These are phyloP conservation scores for Drosophila leontia DNA, from an alignment of 1,140 invertebrate species.

Conservation along the genomic window DNA sequence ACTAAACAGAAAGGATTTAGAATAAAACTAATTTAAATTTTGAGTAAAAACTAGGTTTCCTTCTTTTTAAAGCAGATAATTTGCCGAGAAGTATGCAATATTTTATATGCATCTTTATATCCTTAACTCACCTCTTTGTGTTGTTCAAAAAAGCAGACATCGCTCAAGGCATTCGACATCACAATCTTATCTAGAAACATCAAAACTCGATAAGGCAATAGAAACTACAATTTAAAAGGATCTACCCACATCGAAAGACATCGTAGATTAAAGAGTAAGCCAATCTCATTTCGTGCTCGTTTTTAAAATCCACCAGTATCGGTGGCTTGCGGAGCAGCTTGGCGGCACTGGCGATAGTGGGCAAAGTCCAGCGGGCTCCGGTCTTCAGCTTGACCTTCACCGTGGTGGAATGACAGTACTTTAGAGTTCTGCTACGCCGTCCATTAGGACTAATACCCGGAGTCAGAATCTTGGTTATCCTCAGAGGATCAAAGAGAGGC, in stretches of 20 bases:
- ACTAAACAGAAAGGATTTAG: conserved; percentile 15
- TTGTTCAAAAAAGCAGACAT: conserved; percentile 88
- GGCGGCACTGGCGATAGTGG: conserved; percentile 87
- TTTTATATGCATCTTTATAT: not conserved
- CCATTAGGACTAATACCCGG: conserved; percentile 62
- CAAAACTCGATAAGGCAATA: conserved; percentile 28
- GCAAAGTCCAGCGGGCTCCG: conserved; percentile 85
- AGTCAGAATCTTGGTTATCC: conserved; percentile 62
- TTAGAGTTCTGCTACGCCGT: conserved; percentile 40
- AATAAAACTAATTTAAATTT: not conserved
- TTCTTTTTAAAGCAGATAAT: no score
- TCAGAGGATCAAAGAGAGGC: conserved; percentile 65
- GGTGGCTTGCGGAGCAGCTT: conserved; percentile 87
- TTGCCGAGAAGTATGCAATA: not conserved
- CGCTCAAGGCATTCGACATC: conserved; percentile 88
- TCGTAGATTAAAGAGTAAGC: conserved; percentile 92
- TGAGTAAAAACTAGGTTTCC: not conserved
- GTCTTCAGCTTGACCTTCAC: conserved; percentile 56
- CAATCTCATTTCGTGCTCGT: conserved; percentile 91
- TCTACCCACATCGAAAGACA: conserved; percentile 91
- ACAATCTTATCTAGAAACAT: conserved; percentile 88
- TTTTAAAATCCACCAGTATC: conserved; percentile 86
- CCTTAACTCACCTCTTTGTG: conserved; percentile 86
- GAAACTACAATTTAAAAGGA: conserved; percentile 87
- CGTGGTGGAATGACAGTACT: conserved; percentile 63